A percentile compares a stretch with the other conserved stretches of the same genome.
Conservation (phyloP, 2,888 invertebrate species). For the Flexamia atlantica region DNA sequence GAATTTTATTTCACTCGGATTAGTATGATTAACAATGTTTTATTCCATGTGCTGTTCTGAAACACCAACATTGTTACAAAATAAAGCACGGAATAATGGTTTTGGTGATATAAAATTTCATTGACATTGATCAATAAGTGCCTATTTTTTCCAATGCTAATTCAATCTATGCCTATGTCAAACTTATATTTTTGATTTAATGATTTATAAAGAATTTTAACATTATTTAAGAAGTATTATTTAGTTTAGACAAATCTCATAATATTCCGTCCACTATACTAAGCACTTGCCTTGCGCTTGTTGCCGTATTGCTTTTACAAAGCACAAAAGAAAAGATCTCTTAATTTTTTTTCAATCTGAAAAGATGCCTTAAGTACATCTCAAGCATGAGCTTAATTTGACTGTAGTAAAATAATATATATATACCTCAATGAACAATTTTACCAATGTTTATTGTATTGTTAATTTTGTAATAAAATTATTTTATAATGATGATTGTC, state of each 20-base stretch:
- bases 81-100: too few species aligned
- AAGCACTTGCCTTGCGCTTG: conserved; percentile 13
- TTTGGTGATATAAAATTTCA: too few species aligned
- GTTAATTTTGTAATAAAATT: conserved; percentile 34
- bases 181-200: too few species aligned
- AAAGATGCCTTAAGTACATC: neutral
- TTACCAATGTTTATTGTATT: neutral
- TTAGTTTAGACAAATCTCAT: neutral
- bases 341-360: neutral
- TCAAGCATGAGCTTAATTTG: neutral
- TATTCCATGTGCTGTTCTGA: too few species aligned
- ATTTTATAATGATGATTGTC: neutral
- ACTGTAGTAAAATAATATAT: neutral
- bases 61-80: too few species aligned
- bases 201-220: too few species aligned
- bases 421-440: neutral
- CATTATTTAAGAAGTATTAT: too few species aligned
- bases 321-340: neutral
- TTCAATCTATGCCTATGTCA: too few species aligned
- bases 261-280: neutral
- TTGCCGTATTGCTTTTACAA: neutral
- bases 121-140: too few species aligned
- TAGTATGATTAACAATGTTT: too few species aligned
- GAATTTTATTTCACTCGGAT: too few species aligned
- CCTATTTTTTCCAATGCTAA: too few species aligned